A percentile compares a stretch with the other conserved stretches of the same genome.
Conservation (phyloP, 2,888 invertebrate species). For the Hyles lineata region DNA sequence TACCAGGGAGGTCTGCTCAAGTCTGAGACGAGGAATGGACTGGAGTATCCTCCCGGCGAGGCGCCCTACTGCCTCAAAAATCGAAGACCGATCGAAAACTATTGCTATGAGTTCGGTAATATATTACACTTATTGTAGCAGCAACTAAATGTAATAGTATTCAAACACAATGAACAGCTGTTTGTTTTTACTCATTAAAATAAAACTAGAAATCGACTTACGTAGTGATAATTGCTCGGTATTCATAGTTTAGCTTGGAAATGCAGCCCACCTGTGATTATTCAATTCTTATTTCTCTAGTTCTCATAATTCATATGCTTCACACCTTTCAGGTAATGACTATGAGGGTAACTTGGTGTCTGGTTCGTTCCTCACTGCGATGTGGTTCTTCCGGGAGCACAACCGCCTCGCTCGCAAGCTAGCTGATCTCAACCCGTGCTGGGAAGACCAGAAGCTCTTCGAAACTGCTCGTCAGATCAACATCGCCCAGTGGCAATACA, state of each 20-base stretch:
- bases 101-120: conserved; percentile 55
- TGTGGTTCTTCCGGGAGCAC: conserved; percentile 62
- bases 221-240: no score
- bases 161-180: no score
- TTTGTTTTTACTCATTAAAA: no score
- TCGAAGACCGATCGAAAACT: conserved; percentile 45
- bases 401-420: conserved; percentile 55
- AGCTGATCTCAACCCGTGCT: conserved; percentile 56
- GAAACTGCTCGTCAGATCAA: conserved; percentile 58
- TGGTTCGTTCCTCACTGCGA: conserved; percentile 49
- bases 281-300: no score
- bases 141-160: no score
- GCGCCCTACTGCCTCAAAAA: conserved; percentile 47
- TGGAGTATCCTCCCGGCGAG: conserved; percentile 57
- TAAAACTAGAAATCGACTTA: no score
- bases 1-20: conserved; percentile 53
- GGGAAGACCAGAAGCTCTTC: conserved; percentile 59
- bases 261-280: no score
- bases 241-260: no score
- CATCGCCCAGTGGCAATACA: conserved; percentile 52
- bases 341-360: conserved; percentile 44
- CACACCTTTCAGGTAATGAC: not conserved
- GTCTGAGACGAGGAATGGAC: conserved; percentile 52
- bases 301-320: not conserved
- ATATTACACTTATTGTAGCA: conserved; percentile 19